Conservation (phyloP, 2,888 invertebrate genomes). For the Hanleya hanleyi region DNA sequence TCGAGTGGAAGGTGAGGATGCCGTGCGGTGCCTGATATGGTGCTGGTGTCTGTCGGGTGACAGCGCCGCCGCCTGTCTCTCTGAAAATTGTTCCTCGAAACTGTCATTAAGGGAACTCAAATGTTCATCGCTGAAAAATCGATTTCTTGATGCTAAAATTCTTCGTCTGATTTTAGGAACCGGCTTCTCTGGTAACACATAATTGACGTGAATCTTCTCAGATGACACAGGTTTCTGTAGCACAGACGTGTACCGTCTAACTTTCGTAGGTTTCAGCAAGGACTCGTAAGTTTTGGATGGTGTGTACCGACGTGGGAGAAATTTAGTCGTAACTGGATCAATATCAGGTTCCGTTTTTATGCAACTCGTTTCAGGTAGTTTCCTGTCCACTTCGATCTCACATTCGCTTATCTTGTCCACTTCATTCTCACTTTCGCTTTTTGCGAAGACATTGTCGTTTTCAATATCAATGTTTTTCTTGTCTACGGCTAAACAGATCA, state of each 20-base stretch:
- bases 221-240: slow-evolving; percentile 43
- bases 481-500: not conserved
- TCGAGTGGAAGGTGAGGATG: not conserved
- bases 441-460: not conserved
- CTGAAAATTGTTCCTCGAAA: slow-evolving; percentile 44
- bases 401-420: no score
- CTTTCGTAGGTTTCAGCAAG: slow-evolving; percentile 40
- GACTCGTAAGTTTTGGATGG: slow-evolving; percentile 41
- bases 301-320: slow-evolving; percentile 23
- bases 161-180: slow-evolving; percentile 39
- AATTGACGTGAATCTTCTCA: slow-evolving; percentile 23
- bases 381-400: no score
- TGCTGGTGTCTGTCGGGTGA: not conserved
- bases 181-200: slow-evolving; percentile 26
- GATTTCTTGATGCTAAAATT: slow-evolving; percentile 54
- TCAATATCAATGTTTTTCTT: not conserved
- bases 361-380: no score
- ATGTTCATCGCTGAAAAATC: slow-evolving; percentile 59
- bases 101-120: slow-evolving; percentile 30
- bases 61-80: not conserved
- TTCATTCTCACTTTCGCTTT: no score
- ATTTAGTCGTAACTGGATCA: no score
- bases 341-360: no score
- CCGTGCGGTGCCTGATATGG: not conserved
- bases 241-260: slow-evolving; percentile 45